Conservation (phyloP, 1,140 invertebrate species). For the Thrips palmi region DNA sequence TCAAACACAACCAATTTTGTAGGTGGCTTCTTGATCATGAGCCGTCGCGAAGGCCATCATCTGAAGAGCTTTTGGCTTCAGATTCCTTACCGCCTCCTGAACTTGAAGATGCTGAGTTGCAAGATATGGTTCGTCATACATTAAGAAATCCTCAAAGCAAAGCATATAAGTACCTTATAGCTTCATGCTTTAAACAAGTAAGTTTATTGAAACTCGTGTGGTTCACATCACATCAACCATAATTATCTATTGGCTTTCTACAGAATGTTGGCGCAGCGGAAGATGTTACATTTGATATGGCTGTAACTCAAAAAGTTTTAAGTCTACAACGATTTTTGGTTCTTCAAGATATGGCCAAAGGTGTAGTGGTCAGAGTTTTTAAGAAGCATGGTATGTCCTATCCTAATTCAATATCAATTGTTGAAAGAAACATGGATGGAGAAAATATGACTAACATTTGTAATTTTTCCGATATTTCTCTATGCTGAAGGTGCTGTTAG, state of each 20-base stretch:
- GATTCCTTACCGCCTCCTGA: slow-evolving; percentile 57
- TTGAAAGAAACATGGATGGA: too few species aligned
- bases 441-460: too few species aligned
- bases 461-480: too few species aligned
- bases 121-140: slow-evolving; percentile 55
- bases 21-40: slow-evolving; percentile 75
- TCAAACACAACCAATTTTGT: slow-evolving; percentile 12
- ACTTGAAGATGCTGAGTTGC: slow-evolving; percentile 59
- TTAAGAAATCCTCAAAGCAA: slow-evolving; percentile 63
- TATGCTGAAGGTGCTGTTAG: slow-evolving; percentile 61
- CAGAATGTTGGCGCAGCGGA: slow-evolving; percentile 38
- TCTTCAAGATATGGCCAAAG: slow-evolving; percentile 17
- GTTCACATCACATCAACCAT: neutral
- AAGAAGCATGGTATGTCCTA: too few species aligned
- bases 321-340: neutral
- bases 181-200: slow-evolving; percentile 43
- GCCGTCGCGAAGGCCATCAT: slow-evolving; percentile 58
- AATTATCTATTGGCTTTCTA: slow-evolving; percentile 10
- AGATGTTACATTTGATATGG: slow-evolving; percentile 58
- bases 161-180: slow-evolving; percentile 58
- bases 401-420: too few species aligned
- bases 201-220: neutral
- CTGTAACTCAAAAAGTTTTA: slow-evolving; percentile 19
- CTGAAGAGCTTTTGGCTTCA: slow-evolving; percentile 61
- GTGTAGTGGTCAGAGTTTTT: too few species aligned